Evolutionary conservation across 2,797 vertebrate genomes (phyloP).

Genomic region (Gephyroberyx darwinii): DNA sequence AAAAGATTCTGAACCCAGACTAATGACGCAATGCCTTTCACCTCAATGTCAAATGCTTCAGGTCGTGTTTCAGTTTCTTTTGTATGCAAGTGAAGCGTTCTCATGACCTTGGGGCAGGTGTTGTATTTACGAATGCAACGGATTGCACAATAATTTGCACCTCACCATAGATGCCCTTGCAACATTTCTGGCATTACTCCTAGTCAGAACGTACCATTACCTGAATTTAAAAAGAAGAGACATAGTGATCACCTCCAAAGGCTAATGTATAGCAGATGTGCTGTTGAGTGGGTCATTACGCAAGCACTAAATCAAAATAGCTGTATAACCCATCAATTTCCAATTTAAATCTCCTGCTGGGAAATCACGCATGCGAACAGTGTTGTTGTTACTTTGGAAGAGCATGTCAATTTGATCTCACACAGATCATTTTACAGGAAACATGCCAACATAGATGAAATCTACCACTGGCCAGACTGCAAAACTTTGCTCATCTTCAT

Average conservation of each 20-base stretch:
- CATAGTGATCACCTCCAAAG: constrained; percentile 15
- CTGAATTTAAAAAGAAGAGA: constrained; percentile 4
- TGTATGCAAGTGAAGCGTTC: background rate
- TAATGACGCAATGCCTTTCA: background rate
- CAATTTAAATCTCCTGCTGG: constrained; percentile 30
- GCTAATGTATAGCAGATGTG: constrained; percentile 30
- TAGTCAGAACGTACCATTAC: background rate
- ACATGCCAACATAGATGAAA: constrained; percentile 36
- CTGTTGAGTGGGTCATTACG: constrained; percentile 41
- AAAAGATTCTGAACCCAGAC: constrained; percentile 8
- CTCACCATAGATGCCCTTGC: background rate
- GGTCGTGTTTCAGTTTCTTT: background rate
- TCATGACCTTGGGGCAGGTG: background rate
- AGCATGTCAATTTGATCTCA: constrained; percentile 42
- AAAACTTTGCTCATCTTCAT: constrained; percentile 44
- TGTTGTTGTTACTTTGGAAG: background rate
- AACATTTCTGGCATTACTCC: background rate
- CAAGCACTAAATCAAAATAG: constrained; percentile 37
- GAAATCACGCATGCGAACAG: constrained; percentile 14
- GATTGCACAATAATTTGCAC: background rate
- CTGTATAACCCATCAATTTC: constrained; percentile 23
- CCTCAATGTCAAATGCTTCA: background rate
- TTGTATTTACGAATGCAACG: constrained; percentile 2
- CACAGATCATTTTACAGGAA: constrained; percentile 13
- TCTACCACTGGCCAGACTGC: constrained; percentile 29